These are phyloP conservation scores for Chaetodon auriga DNA, from an alignment of 2,113 vertebrate genomes.

Conservation along the genomic window DNA sequence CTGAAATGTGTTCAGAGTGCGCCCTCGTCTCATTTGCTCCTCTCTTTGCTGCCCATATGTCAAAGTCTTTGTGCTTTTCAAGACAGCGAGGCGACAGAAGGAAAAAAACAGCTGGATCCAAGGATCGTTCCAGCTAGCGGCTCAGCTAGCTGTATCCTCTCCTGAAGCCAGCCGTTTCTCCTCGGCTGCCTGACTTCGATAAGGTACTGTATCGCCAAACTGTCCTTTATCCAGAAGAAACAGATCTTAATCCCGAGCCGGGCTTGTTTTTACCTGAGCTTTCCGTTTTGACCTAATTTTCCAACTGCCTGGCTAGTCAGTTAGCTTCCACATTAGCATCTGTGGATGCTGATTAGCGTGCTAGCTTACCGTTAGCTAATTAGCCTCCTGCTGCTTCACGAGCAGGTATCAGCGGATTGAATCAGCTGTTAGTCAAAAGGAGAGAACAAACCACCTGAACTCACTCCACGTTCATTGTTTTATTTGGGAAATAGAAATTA, in stretches of 20 bases:
- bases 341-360: constrained; percentile 59
- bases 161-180: background rate
- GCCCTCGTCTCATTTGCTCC: fast-evolving
- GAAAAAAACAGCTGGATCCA: constrained; percentile 72
- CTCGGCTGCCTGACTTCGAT: constrained; percentile 17
- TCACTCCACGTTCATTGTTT: background rate
- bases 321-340: constrained; percentile 57
- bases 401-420: constrained; percentile 24
- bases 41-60: constrained; percentile 59
- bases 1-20: constrained; percentile 30
- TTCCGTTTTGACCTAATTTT: constrained; percentile 50
- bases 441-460: background rate
- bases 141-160: constrained; percentile 15
- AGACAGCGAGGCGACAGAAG: constrained; percentile 60
- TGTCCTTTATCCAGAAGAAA: background rate
- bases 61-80: constrained; percentile 77
- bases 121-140: constrained; percentile 37
- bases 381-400: constrained; percentile 47
- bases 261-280: constrained; percentile 5
- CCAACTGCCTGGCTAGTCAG: constrained; percentile 37
- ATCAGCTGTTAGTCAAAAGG: background rate
- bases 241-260: background rate
- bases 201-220: constrained; percentile 43
- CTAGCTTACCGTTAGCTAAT: constrained; percentile 50
- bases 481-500: background rate